A percentile compares a stretch with the other conserved stretches of the same genome.
Conservation (phyloP, 2,888 invertebrate species). For the Cheilosia impressa region DNA sequence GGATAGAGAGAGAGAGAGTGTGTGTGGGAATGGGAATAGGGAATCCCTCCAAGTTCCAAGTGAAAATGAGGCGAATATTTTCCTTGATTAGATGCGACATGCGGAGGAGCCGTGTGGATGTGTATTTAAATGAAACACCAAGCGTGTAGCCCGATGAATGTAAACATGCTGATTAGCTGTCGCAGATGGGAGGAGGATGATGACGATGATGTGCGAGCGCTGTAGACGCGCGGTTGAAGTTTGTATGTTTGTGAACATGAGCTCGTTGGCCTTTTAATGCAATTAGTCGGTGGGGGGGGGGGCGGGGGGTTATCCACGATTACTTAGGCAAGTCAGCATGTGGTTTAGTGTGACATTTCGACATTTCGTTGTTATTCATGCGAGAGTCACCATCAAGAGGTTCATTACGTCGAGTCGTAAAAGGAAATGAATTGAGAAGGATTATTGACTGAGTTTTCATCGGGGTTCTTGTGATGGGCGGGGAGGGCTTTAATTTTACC, state of each 20-base stretch:
- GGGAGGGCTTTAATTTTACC: neutral
- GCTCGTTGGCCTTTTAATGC: slow-evolving; percentile 74
- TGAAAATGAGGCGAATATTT: slow-evolving; percentile 55
- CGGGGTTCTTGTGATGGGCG: neutral
- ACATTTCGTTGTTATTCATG: slow-evolving; percentile 53
- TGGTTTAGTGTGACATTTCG: slow-evolving; percentile 70
- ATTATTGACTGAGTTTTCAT: slow-evolving; percentile 5
- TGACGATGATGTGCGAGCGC: slow-evolving; percentile 23
- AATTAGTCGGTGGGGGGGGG: slow-evolving; percentile 56
- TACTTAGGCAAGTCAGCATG: slow-evolving; percentile 54
- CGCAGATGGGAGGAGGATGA: slow-evolving; percentile 32
- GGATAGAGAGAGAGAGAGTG: neutral
- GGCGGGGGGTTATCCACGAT: neutral
- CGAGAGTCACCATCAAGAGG: slow-evolving; percentile 31
- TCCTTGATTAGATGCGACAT: slow-evolving; percentile 45
- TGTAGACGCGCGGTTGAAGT: slow-evolving; percentile 1
- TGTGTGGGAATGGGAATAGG: slow-evolving; percentile 23
- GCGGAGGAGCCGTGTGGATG: slow-evolving; percentile 25
- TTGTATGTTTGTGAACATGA: slow-evolving; percentile 37
- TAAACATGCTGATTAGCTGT: slow-evolving; percentile 73
- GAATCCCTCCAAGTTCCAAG: slow-evolving; percentile 63
- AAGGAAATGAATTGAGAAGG: slow-evolving; percentile 25
- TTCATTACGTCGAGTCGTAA: slow-evolving; percentile 40
- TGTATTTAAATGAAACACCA: slow-evolving; percentile 55
- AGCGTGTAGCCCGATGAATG: slow-evolving; percentile 61